Conservation (phyloP, 2,797 vertebrate genomes). For the Graptemys geographica region DNA sequence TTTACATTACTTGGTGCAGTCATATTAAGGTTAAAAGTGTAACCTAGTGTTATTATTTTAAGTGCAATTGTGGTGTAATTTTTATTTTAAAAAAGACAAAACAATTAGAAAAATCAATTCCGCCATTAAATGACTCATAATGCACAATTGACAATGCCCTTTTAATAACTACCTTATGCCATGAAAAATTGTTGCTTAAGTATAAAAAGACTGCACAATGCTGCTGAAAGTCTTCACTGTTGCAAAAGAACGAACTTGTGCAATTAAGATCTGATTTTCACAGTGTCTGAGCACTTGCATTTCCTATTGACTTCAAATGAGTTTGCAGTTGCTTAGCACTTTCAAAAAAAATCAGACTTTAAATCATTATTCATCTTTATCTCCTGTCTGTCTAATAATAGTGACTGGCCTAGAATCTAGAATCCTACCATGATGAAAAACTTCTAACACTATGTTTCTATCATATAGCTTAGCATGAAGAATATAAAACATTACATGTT, state of each 20-base stretch:
- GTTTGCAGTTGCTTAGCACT: background rate
- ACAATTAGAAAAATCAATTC: background rate
- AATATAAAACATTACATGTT: background rate
- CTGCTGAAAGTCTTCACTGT: background rate
- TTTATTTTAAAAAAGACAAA: conserved; percentile 9
- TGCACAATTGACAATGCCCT: background rate
- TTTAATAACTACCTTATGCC: background rate
- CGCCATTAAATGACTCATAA: background rate
- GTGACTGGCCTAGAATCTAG: background rate
- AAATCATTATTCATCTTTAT: background rate
- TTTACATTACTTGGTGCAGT: conserved; percentile 5
- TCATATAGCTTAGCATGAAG: background rate
- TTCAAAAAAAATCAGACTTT: background rate
- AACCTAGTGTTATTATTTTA: conserved; percentile 13
- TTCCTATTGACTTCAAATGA: background rate
- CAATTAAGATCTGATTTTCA: background rate
- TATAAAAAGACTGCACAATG: background rate
- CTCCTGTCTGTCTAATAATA: background rate
- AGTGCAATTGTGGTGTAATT: background rate
- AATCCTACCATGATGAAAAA: background rate
- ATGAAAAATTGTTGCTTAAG: background rate
- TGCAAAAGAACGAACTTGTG: background rate
- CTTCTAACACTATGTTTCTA: background rate
- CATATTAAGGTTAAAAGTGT: background rate
- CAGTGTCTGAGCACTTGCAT: background rate